Percentiles rank a stretch among this genome's conserved stretches.
Conservation (phyloP, 2,113 vertebrate genomes). For the Benitochromis conjunctus region DNA sequence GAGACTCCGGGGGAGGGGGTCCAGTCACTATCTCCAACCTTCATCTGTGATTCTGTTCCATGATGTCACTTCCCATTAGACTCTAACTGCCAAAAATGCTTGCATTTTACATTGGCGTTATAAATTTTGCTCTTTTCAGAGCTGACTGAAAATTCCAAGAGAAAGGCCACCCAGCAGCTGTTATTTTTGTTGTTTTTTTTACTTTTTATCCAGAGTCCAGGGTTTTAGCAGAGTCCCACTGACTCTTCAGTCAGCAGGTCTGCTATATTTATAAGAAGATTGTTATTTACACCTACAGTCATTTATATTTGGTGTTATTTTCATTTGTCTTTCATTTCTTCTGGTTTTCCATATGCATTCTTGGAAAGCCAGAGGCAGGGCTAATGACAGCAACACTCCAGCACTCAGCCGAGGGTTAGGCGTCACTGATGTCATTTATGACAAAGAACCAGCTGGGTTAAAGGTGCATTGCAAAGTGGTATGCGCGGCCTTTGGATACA, state of each 20-base stretch:
- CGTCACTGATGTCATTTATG: not conserved
- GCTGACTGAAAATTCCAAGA: not conserved
- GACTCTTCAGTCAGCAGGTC: not conserved
- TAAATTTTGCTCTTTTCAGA: not conserved
- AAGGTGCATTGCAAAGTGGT: not conserved
- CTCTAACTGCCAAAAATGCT: not conserved
- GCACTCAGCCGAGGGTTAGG: not conserved
- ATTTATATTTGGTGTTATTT: not conserved
- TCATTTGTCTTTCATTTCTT: not conserved
- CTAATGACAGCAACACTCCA: not conserved
- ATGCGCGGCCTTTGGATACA: no score
- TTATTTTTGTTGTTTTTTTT: not conserved
- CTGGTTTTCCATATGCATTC: not conserved
- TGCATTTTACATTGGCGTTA: not conserved
- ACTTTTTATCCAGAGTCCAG: no score
- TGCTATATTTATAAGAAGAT: not conserved
- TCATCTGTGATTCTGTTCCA: not conserved
- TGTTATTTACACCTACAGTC: not conserved
- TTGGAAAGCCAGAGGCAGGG: not conserved
- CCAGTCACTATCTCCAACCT: not conserved
- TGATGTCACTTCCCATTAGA: not conserved
- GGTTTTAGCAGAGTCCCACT: no score
- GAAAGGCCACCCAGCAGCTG: not conserved
- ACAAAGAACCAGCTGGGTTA: not conserved
- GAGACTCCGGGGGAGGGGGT: not conserved